Evolutionary conservation across 2,888 invertebrate species (phyloP).

Genomic region (Hedychridium roseum): DNA sequence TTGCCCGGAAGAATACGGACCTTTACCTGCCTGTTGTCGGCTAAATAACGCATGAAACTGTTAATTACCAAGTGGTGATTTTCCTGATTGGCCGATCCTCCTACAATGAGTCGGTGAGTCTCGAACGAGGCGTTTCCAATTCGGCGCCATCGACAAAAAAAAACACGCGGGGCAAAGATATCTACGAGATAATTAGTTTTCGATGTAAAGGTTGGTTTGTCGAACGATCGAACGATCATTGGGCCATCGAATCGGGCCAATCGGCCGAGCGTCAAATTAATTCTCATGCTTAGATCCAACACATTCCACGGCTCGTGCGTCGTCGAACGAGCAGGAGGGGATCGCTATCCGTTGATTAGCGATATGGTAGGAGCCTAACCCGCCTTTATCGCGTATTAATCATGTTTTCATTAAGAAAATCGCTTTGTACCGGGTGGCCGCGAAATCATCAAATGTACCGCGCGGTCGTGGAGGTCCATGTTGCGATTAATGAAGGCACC

Average conservation of each 20-base stretch:
- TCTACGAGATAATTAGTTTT: constrained; percentile 6
- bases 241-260: constrained; percentile 11
- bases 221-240: constrained; percentile 9
- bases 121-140: no score
- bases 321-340: not conserved
- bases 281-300: no score
- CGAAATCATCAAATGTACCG: constrained; percentile 42
- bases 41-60: constrained; percentile 3
- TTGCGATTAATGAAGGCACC: constrained; percentile 49
- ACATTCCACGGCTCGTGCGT: no score
- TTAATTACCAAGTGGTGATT: constrained; percentile 17
- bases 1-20: no score
- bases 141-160: constrained; percentile 5
- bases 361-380: constrained; percentile 8
- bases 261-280: no score
- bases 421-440: constrained; percentile 36
- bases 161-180: constrained; percentile 4
- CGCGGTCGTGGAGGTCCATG: constrained; percentile 39
- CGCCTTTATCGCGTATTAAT: constrained; percentile 41
- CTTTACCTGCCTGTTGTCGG: not conserved
- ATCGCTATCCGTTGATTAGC: not conserved
- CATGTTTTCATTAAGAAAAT: constrained; percentile 48
- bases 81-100: constrained; percentile 15
- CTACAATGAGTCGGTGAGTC: constrained; percentile 7
- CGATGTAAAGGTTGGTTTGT: constrained; percentile 2